Evolutionary conservation across 2,888 invertebrate species (phyloP), one percentile per base, ranked within the genome.

Genomic region (Brenthis hecate): DNA sequence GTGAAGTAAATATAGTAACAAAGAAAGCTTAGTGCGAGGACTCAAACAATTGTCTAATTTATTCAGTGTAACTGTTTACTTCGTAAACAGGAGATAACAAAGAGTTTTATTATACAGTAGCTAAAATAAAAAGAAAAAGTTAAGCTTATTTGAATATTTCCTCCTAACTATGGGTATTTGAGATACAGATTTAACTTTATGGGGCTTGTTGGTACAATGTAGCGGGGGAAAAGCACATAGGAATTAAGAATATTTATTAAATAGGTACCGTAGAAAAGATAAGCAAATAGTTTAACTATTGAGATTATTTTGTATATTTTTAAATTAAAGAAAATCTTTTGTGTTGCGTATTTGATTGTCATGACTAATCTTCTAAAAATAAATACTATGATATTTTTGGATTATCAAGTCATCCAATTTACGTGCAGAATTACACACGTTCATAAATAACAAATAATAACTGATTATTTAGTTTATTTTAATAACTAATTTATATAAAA

Each of bases 41-140:
- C 68, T 55, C 56, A 56, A 58, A 72, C 61, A 64, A 54, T 78
- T 79, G n/a, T 69, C 70, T 75, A 70, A 72, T 73, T 73, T 79
- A 77, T 78, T 72, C 71, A 67, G 74, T 72, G 76, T 76, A 77
- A 74, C 74, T 71, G 67, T 69, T 72, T 75, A 76, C 72, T 73
- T 68, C 69, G 72, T 69, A 68, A 61, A 65, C 55, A 68, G 75
- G 56, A 28, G 8, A 74, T 71, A 78, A 81, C 82, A 87, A 85
- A 87, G 76, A 81, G 81, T 83, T 89, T 89, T 88, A 89, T 86
- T 80, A 80, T 75, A 77, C 86, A 87, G 91, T 89, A 91, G 91
- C 87, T 73, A 72, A 75, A 69, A 77, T 76, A 84, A 82, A 83
- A 84, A 81, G 85, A 86, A 88, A 88, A 84, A 83, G 81, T 78